Evolutionary conservation across 2,113 vertebrate genomes (phyloP).

Genomic region (Aptenodytes patagonicus): DNA sequence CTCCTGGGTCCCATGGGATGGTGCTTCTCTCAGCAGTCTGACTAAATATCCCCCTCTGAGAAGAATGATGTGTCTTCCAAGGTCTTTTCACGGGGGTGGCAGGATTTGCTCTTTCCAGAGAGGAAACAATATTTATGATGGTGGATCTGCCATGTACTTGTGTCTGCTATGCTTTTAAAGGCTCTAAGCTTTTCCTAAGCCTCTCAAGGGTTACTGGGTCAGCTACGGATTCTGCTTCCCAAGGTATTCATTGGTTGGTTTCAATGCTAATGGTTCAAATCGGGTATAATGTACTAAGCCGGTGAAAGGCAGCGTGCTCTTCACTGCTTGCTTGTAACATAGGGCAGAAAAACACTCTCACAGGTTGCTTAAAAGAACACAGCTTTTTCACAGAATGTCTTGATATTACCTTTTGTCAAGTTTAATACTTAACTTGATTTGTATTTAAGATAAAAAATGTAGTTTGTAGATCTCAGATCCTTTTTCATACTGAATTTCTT

Average conservation of each 20-base stretch:
- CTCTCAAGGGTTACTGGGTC: constrained; percentile 22
- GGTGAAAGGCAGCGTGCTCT: not conserved
- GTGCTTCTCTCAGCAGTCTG: not conserved
- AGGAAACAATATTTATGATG: not conserved
- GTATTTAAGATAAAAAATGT: not conserved
- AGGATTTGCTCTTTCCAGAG: not conserved
- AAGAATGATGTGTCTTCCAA: not conserved
- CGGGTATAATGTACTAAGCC: not conserved
- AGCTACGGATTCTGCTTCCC: not conserved
- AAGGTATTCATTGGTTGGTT: not conserved
- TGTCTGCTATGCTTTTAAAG: constrained; percentile 8
- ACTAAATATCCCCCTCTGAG: not conserved
- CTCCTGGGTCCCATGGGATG: not conserved
- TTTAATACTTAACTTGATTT: not conserved
- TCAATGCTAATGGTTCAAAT: not conserved
- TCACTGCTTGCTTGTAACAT: not conserved
- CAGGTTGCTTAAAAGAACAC: not conserved
- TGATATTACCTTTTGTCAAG: not conserved
- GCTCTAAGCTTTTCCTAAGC: not conserved
- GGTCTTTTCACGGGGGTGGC: not conserved
- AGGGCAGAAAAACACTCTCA: not conserved
- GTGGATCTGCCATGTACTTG: not conserved
- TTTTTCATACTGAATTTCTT: not conserved
- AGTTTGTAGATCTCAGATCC: not conserved
- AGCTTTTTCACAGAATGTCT: not conserved